Base-by-base conservation (phyloP, 2,113 vertebrate genomes). In the Oryctolagus cuniculus region DNA sequence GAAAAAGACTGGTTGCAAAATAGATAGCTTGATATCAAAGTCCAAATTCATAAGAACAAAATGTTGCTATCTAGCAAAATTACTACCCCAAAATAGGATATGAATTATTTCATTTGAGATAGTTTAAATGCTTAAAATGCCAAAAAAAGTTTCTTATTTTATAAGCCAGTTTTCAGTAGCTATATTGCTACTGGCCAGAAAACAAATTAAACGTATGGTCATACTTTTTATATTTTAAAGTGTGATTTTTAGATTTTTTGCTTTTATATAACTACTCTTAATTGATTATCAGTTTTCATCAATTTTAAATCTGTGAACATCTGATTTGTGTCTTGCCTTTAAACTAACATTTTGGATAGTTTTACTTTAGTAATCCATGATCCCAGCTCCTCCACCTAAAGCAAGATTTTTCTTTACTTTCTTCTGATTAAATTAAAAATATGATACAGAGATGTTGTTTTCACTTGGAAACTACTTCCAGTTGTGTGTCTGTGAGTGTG, bases 341-440 rank as follows among this genome's bases (percentile, higher is more conserved):
- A 87, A 72, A 3, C 31, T 81, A 84, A 49, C 13, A 72, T 29
- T 55, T 49, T 38, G 13, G 7, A 11, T 69, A 36, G 44, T 27
- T 27, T 77, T 87, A 34, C 1, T 64, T 75, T 34, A 58, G 29
- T 27, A 89, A 93, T 72, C 22, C 31, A 38, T 53, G 38, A 85
- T 85, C 11, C 5, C n/a, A 89, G 7, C 24, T 93, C 15, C 13
- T 89, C 44, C 87, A 38, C 6, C 29, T 70, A 77, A 79, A 72
- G 21, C 7, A 53, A 61, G 6, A 63, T 44, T 61, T 77, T 67
- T 38, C 51, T 58, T 34, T 70, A 38, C 22, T 55, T 90, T 63
- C 16, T 22, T 4, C 53, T 78, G 34, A 72, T 89, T 72, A 75
- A 44, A 91, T 66, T 81, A 55, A 95, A 95, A 74, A 49, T 58